These are phyloP conservation scores for Caenorhabditis zanzibari DNA, from an alignment of 2,888 invertebrate genomes.

Conservation along the genomic window DNA sequence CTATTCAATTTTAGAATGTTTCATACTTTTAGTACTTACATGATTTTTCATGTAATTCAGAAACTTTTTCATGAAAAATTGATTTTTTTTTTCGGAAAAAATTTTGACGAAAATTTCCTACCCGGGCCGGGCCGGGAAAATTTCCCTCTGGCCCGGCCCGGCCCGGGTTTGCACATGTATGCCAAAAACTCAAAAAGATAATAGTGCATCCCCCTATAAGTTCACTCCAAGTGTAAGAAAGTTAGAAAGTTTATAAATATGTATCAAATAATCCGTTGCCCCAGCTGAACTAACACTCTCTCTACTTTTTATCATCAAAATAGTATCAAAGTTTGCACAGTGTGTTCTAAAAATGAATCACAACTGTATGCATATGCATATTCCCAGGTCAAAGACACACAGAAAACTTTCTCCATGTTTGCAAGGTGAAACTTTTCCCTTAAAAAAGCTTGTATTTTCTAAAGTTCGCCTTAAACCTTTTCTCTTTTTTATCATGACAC, in stretches of 20 bases:
- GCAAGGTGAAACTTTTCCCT: constrained; percentile 7
- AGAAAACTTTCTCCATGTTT: constrained; percentile 16
- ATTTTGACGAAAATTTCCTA: no score
- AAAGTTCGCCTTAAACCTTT: not conserved
- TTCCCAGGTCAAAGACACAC: constrained; percentile 17
- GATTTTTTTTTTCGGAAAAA: no score
- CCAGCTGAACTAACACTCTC: constrained; percentile 52
- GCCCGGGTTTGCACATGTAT: no score
- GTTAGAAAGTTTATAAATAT: constrained; percentile 9
- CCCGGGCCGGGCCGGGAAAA: no score
- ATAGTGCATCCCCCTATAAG: constrained; percentile 10
- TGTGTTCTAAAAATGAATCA: constrained; percentile 44
- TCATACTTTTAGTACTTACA: no score
- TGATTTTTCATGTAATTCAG: no score
- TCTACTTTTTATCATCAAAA: constrained; percentile 17
- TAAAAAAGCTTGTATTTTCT: not conserved
- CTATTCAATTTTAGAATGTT: no score
- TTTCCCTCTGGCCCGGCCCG: no score
- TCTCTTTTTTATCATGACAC: constrained; percentile 13
- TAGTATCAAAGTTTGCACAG: constrained; percentile 54
- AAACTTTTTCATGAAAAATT: no score
- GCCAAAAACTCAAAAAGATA: not conserved
- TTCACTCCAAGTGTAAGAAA: not conserved
- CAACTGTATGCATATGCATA: constrained; percentile 3
- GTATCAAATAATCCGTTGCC: constrained; percentile 32